Conservation (phyloP, 2,113 vertebrate genomes). For the Chamaea fasciata region DNA sequence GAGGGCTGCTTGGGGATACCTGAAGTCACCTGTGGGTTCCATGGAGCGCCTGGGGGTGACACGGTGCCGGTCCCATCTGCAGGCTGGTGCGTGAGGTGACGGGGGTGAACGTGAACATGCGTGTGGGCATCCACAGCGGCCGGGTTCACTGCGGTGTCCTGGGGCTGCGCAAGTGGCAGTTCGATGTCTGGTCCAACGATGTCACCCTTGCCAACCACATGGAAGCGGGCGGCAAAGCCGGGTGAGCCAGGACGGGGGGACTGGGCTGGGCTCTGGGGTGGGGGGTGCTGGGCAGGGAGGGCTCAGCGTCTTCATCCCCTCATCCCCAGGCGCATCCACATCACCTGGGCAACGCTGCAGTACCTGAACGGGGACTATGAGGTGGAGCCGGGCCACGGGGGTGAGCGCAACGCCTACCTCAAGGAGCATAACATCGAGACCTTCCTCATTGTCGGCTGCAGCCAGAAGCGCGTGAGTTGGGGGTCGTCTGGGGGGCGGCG, state of each 20-base stretch:
- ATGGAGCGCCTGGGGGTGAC: accelerated
- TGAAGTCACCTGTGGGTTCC: too few species aligned
- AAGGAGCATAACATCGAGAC: conserved; percentile 97
- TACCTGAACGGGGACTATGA: conserved; percentile 96
- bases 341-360: conserved; percentile 91
- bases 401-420: conserved; percentile 91
- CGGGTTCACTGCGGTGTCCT: conserved; percentile 93
- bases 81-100: conserved; percentile 95
- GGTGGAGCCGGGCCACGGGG: conserved; percentile 91
- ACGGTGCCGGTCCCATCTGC: background rate
- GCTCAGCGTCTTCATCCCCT: background rate
- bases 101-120: conserved; percentile 97
- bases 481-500: accelerated
- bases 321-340: conserved; percentile 86
- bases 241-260: conserved; percentile 45
- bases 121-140: conserved; percentile 94
- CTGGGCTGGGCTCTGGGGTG: too few species aligned
- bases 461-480: conserved; percentile 87
- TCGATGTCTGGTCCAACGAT: conserved; percentile 97
- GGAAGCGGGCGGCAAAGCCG: conserved; percentile 93
- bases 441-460: conserved; percentile 93
- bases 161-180: conserved; percentile 96
- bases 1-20: background rate
- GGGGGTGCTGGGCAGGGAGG: accelerated
- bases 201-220: conserved; percentile 96